phyloP scores from a whole-genome alignment of 2,888 invertebrate genomes.

The Diloba caeruleocephala region DNA sequence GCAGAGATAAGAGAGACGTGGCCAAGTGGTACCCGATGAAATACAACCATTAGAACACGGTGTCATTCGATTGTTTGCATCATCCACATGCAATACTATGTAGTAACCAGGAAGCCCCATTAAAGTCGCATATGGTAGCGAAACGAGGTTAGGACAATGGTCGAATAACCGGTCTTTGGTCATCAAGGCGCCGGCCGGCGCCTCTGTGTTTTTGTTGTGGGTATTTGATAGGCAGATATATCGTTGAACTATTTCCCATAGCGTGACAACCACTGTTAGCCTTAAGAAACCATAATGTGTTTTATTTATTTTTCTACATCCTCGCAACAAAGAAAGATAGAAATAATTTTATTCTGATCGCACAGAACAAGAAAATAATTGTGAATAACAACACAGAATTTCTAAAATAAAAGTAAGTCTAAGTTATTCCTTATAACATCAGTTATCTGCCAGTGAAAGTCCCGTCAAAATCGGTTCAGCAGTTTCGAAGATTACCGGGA shows the following conservation, averaged over 20 bases:
- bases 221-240: neutral
- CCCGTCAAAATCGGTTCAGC: too few species aligned
- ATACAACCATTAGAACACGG: slow-evolving; percentile 17
- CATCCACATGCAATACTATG: slow-evolving; percentile 27
- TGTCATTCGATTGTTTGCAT: slow-evolving; percentile 26
- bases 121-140: slow-evolving; percentile 49
- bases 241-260: neutral
- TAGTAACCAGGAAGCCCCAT: slow-evolving; percentile 57
- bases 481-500: too few species aligned
- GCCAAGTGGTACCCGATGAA: slow-evolving; percentile 2
- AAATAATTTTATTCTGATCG: too few species aligned
- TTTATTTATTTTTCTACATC: too few species aligned
- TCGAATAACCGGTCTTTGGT: slow-evolving; percentile 18
- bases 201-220: neutral
- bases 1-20: neutral
- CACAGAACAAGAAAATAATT: too few species aligned
- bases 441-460: too few species aligned
- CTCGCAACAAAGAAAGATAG: too few species aligned
- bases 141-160: slow-evolving; percentile 51
- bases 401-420: too few species aligned
- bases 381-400: too few species aligned
- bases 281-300: neutral
- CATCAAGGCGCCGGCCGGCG: slow-evolving; percentile 19
- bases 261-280: neutral
- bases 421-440: too few species aligned